A percentile compares a stretch with the other conserved stretches of the same genome.
These are phyloP conservation scores for Ariolimax columbianus DNA, from an alignment of 2,888 invertebrate species.

Conservation along the genomic window DNA sequence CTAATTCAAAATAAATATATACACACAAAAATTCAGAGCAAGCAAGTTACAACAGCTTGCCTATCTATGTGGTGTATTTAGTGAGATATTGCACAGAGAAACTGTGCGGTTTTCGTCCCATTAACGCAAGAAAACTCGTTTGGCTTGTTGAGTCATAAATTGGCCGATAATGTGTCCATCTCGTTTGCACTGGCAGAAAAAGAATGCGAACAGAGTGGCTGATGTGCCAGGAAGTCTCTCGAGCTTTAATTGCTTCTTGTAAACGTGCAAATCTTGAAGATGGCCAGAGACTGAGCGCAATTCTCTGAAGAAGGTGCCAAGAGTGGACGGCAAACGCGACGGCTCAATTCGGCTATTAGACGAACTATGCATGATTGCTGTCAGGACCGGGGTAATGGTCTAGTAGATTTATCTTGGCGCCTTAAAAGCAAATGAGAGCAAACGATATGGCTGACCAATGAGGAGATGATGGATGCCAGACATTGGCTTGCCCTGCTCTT, in stretches of 20 bases:
- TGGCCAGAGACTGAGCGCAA: constrained; percentile 1
- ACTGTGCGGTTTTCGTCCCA: not conserved
- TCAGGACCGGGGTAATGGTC: not conserved
- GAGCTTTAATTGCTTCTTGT: constrained; percentile 23
- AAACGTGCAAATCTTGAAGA: constrained; percentile 21
- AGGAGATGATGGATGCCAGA: no score
- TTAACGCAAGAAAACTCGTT: not conserved
- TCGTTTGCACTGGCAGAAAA: not conserved
- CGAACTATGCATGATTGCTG: constrained; percentile 1
- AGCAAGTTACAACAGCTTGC: not conserved
- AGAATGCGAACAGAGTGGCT: not conserved
- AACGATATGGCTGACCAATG: no score
- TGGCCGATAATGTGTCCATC: constrained; percentile 28
- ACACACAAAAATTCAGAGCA: not conserved
- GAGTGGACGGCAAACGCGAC: constrained; percentile 26
- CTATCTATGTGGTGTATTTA: not conserved
- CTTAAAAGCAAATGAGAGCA: no score
- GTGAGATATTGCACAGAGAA: not conserved
- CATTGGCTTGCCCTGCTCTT: no score
- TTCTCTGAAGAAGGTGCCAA: not conserved
- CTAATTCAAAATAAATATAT: no score
- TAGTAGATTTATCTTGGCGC: not conserved
- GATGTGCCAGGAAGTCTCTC: not conserved
- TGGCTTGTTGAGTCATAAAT: not conserved
- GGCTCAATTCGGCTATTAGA: constrained; percentile 20